Evolutionary conservation across 1,140 invertebrate genomes (phyloP), one percentile per base, ranked within the genome.

Genomic region (Centruroides sculpturatus): DNA sequence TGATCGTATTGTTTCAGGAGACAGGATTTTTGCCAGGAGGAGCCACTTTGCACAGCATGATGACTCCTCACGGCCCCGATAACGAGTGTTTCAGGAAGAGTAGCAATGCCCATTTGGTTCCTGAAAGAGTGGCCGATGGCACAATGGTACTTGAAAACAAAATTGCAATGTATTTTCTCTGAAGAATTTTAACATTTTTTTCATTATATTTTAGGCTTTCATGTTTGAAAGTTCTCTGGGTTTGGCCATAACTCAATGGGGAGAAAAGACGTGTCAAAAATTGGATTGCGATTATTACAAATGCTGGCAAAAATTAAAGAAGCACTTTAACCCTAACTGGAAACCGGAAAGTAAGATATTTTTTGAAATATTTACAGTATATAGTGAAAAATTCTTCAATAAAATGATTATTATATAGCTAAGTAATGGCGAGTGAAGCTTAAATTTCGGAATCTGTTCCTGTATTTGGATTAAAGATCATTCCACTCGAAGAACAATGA

Each of bases 41-140:
- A 5, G 81, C 75, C 35, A 78, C 74, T 64, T 72, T 85, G 7
- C 95, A 98, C 74, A 93, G 89, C 7, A 92, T 95, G 74, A 98
- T 98, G 95, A 98, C 92, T 3, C 92, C 95, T 0, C 96, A 99
- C 75, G 95, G 96, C 4, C 95, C 95, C 3, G 96, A 99, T 76
- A 73, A 74, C 0, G 75, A 84, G 23, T 98, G 94, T 71, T 98
- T 97, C 73, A 82, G 92, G 61, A 80, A 76, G n/a, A 91, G 87
- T 5, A 83, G 85, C 0, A 84, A 78, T 34, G 83, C 78, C 1
- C 74, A 83, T 57, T 76, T 98, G 1, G 73, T 77, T 64, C 85
- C 95, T 0, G 77, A 83, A 67, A 82, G 85, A 68, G 82, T 98
- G 36, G 94, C 93, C 51, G 92, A 91, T 52, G 89, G 86, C 47